A percentile compares a stretch with the other conserved stretches of the same genome.
Evolutionary conservation across 2,888 invertebrate genomes (phyloP).

Genomic region (Hypomecis atomaria): DNA sequence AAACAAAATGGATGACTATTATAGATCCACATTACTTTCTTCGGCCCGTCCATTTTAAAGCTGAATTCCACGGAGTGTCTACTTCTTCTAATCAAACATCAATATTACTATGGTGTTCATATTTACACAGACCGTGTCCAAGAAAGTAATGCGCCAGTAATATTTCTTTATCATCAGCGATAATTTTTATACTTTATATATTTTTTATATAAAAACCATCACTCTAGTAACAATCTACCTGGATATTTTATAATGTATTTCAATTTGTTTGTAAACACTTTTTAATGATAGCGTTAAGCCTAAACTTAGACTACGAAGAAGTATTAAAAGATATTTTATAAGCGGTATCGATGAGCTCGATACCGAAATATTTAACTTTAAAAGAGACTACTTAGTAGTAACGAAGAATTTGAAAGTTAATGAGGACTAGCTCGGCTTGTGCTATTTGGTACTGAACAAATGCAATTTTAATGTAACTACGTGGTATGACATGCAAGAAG

Average conservation of each 20-base stretch:
- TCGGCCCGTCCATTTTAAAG: constrained; percentile 62
- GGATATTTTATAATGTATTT: constrained; percentile 74
- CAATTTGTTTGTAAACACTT: constrained; percentile 77
- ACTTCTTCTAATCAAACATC: constrained; percentile 34
- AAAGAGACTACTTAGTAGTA: constrained; percentile 56
- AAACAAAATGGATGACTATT: constrained; percentile 68
- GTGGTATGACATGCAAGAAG: constrained; percentile 57
- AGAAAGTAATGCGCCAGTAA: constrained; percentile 58
- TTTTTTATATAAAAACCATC: constrained; percentile 80
- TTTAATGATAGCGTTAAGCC: constrained; percentile 79
- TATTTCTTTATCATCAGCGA: constrained; percentile 62
- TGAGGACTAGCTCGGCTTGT: constrained; percentile 73
- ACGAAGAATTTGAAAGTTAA: constrained; percentile 64
- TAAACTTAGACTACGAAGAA: constrained; percentile 78
- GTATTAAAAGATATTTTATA: constrained; percentile 68
- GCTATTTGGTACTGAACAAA: constrained; percentile 81
- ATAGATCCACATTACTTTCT: constrained; percentile 58
- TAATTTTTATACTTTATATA: constrained; percentile 59
- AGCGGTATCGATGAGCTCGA: constrained; percentile 52
- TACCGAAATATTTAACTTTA: constrained; percentile 45
- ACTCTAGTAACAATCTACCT: constrained; percentile 84
- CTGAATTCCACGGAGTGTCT: constrained; percentile 50
- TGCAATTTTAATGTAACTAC: constrained; percentile 78
- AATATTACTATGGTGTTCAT: constrained; percentile 59
- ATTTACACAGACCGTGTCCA: constrained; percentile 49